A percentile compares a stretch with the other conserved stretches of the same genome.
Conservation (phyloP, 2,113 vertebrate genomes). For the Mastomys coucha region DNA sequence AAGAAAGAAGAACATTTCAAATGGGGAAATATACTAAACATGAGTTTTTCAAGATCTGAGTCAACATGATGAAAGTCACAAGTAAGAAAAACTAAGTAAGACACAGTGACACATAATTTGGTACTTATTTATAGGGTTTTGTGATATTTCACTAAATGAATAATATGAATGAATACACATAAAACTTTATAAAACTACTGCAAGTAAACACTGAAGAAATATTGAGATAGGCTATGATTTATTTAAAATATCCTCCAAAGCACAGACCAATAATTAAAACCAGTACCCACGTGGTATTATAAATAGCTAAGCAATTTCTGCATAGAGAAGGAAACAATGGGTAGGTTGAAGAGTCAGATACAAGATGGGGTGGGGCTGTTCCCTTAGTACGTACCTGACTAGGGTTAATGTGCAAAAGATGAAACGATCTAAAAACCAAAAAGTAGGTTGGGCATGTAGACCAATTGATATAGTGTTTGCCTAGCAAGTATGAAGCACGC, state of each 20-base stretch:
- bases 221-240: neutral
- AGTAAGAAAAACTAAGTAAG: neutral
- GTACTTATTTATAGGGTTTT: neutral
- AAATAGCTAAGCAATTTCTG: neutral
- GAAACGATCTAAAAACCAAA: neutral
- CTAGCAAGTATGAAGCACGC: neutral
- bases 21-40: neutral
- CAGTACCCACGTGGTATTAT: neutral
- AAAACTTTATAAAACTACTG: neutral
- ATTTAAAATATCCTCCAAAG: neutral
- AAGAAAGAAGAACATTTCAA: neutral
- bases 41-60: neutral
- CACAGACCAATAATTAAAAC: neutral
- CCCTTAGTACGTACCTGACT: neutral
- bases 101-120: neutral
- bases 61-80: neutral
- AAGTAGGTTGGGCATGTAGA: neutral
- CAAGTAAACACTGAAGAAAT: neutral
- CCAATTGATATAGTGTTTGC: neutral
- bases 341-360: neutral
- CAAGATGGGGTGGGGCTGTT: neutral
- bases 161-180: neutral
- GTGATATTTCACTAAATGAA: neutral
- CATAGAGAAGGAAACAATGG: neutral
- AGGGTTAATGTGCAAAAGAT: neutral